These are phyloP conservation scores for Philopedon plagiatum DNA, from an alignment of 2,888 invertebrate species.

Conservation along the genomic window DNA sequence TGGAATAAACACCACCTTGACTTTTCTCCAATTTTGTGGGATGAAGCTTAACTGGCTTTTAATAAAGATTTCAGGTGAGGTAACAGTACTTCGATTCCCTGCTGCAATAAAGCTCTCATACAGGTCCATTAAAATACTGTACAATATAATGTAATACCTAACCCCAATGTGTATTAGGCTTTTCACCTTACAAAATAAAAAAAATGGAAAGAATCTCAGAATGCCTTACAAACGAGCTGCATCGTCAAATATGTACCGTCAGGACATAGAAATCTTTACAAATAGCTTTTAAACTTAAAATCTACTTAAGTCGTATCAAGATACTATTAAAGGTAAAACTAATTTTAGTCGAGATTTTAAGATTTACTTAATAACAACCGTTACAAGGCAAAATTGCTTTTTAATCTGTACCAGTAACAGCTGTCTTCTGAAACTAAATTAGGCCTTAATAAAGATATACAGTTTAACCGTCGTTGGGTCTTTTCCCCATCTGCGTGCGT, in stretches of 20 bases:
- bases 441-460: neutral
- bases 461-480: neutral
- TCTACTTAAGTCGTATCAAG: conserved; percentile 4
- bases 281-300: neutral
- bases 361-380: neutral
- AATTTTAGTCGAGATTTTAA: conserved; percentile 1
- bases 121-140: too few species aligned
- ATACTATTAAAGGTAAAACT: neutral
- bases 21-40: too few species aligned
- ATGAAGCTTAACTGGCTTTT: too few species aligned
- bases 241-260: neutral
- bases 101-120: too few species aligned
- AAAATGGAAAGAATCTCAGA: too few species aligned
- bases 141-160: too few species aligned
- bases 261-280: neutral
- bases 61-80: too few species aligned
- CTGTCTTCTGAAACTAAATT: neutral
- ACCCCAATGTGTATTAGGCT: too few species aligned
- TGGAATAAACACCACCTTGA: too few species aligned
- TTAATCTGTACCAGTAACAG: neutral
- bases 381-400: neutral
- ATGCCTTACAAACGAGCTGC: neutral
- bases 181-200: too few species aligned
- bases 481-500: too few species aligned
- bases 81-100: too few species aligned